A percentile compares a stretch with the other conserved stretches of the same genome.
phyloP scores from a whole-genome alignment of 2,113 vertebrate genomes.

The Takifugu bimaculatus region DNA sequence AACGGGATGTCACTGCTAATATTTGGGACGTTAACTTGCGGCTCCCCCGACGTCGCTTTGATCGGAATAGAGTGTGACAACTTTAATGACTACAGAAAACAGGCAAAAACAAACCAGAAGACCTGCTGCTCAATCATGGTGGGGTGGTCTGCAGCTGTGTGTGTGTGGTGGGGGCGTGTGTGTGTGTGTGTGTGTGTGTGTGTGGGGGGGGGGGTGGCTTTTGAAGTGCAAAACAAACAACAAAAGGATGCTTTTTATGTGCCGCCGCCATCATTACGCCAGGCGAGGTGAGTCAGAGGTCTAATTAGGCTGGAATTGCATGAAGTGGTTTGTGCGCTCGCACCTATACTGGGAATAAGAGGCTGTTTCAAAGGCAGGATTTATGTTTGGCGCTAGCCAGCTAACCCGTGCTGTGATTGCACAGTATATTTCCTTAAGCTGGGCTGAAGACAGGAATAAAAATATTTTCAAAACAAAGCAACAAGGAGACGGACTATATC shows the following conservation, averaged over 20 bases:
- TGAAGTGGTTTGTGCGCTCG: constrained; percentile 31
- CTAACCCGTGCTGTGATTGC: too few species aligned
- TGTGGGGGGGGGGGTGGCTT: constrained; percentile 24
- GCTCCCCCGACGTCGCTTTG: constrained; percentile 55
- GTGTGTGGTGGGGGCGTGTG: too few species aligned
- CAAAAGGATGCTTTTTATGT: constrained; percentile 46
- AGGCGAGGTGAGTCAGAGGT: constrained; percentile 37
- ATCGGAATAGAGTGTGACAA: constrained; percentile 65
- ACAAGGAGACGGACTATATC: too few species aligned
- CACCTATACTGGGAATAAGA: too few species aligned
- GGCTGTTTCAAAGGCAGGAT: too few species aligned
- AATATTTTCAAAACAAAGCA: too few species aligned
- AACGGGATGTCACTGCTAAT: constrained; percentile 56
- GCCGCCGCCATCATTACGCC: constrained; percentile 37
- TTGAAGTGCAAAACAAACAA: constrained; percentile 50
- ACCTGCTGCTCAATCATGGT: constrained; percentile 33
- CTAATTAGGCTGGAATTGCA: constrained; percentile 51
- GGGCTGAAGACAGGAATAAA: too few species aligned
- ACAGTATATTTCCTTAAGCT: too few species aligned
- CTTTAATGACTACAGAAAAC: constrained; percentile 69
- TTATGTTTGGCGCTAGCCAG: too few species aligned
- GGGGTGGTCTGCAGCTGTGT: constrained; percentile 19
- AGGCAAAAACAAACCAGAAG: constrained; percentile 64
- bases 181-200: too few species aligned
- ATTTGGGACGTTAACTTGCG: constrained; percentile 52